These are phyloP conservation scores for Colletes gigas DNA, from an alignment of 1,140 invertebrate genomes.

Conservation along the genomic window DNA sequence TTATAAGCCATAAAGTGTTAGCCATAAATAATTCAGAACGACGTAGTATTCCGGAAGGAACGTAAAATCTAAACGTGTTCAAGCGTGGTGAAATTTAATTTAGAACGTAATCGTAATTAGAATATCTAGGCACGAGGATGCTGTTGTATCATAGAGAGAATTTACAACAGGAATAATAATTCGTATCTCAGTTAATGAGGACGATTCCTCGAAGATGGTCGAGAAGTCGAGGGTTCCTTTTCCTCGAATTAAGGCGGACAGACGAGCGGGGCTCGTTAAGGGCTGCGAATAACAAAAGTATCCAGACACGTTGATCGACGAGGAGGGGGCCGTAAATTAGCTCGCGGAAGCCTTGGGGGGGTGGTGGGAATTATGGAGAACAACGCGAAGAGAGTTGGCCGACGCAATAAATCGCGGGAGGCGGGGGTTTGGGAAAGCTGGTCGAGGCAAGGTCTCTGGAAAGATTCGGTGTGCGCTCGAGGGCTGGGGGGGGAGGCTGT, in stretches of 20 bases:
- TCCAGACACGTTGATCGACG: neutral
- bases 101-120: too few relatives aligned
- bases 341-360: conserved; percentile 1
- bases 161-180: too few relatives aligned
- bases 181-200: too few relatives aligned
- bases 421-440: neutral
- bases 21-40: too few relatives aligned
- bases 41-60: too few relatives aligned
- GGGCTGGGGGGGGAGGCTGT: neutral
- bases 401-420: conserved; percentile 10
- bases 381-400: neutral
- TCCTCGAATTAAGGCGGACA: conserved; percentile 21
- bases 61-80: too few relatives aligned
- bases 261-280: conserved; percentile 5
- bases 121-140: too few relatives aligned
- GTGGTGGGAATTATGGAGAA: conserved; percentile 21
- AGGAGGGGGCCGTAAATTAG: neutral
- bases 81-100: too few relatives aligned
- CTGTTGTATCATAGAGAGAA: too few relatives aligned
- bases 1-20: too few relatives aligned
- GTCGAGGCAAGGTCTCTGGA: neutral
- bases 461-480: neutral
- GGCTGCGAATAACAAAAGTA: conserved; percentile 31
- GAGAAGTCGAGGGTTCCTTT: conserved; percentile 37
- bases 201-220: neutral